phyloP scores from a whole-genome alignment of 2,888 invertebrate genomes.

The Halictus quadricinctus region DNA sequence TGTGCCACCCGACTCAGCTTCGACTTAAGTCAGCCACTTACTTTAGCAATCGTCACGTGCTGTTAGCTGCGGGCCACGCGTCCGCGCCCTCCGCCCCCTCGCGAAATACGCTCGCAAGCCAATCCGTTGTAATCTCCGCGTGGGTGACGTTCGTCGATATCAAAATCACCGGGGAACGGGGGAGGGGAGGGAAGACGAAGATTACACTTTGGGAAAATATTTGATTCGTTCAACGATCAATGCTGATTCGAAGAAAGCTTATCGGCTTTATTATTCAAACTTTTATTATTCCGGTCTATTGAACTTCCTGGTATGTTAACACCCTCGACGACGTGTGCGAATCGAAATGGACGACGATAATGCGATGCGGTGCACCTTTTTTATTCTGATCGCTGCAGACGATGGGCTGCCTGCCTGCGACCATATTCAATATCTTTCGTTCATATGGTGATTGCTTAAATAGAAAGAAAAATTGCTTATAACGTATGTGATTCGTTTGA shows the following conservation, averaged over 20 bases:
- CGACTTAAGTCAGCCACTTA: conserved; percentile 76
- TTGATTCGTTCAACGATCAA: conserved; percentile 3
- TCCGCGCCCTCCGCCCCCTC: conserved; percentile 4
- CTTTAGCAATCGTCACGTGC: conserved; percentile 79
- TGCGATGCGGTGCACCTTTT: too few species aligned
- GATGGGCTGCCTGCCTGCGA: neutral
- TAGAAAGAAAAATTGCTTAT: neutral
- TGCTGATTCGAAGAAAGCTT: neutral
- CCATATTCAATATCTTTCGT: neutral
- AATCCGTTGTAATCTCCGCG: neutral
- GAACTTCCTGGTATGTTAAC: neutral
- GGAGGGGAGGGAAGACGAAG: neutral
- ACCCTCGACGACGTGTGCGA: neutral
- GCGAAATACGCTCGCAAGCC: neutral
- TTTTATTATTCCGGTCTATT: neutral
- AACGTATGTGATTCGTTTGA: neutral
- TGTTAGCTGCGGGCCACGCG: conserved; percentile 67
- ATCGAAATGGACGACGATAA: neutral
- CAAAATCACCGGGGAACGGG: neutral
- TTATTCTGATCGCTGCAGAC: neutral
- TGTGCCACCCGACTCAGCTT: conserved; percentile 72
- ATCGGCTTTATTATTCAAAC: neutral
- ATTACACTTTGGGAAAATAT: neutral
- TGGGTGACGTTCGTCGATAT: neutral
- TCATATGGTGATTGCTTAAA: neutral